Evolutionary conservation across 2,888 invertebrate genomes (phyloP).

Genomic region (Eudemis profundana): DNA sequence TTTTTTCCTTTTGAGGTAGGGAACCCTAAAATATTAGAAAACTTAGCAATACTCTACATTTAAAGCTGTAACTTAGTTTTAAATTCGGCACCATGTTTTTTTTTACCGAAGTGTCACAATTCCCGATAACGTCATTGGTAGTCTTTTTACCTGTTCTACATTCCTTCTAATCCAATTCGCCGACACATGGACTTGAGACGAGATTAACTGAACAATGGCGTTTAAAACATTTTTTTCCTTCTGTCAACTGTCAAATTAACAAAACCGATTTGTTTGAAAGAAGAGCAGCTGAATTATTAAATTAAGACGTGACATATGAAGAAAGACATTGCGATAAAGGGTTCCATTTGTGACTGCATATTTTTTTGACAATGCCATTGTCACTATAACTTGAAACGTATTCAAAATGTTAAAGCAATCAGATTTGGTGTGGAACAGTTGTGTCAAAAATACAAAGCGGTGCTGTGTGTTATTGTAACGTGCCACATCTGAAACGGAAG

Average conservation of each 20-base stretch:
- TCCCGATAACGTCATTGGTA: conserved; percentile 58
- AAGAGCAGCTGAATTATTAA: conserved; percentile 70
- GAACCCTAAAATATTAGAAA: too few relatives aligned
- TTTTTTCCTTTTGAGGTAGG: too few relatives aligned
- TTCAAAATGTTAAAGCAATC: conserved; percentile 60
- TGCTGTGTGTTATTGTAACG: conserved; percentile 56
- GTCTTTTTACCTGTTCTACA: conserved; percentile 63
- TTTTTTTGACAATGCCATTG: conserved; percentile 75
- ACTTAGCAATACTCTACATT: too few relatives aligned
- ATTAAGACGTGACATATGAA: conserved; percentile 63
- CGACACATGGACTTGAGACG: conserved; percentile 53
- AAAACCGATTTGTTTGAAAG: conserved; percentile 69
- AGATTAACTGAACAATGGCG: conserved; percentile 68
- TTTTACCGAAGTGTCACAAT: background rate
- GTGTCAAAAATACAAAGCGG: conserved; percentile 50
- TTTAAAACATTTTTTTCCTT: conserved; percentile 57
- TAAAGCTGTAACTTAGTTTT: too few relatives aligned
- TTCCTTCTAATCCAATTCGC: conserved; percentile 68
- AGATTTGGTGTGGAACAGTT: conserved; percentile 54
- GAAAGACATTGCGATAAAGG: conserved; percentile 61
- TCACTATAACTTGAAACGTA: conserved; percentile 57
- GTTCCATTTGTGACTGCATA: conserved; percentile 65
- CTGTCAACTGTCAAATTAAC: conserved; percentile 80
- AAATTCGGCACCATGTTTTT: too few relatives aligned
- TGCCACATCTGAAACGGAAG: conserved; percentile 51